Evolutionary conservation across 2,113 vertebrate species (phyloP).

Genomic region (Heterotilapia buettikoferi): DNA sequence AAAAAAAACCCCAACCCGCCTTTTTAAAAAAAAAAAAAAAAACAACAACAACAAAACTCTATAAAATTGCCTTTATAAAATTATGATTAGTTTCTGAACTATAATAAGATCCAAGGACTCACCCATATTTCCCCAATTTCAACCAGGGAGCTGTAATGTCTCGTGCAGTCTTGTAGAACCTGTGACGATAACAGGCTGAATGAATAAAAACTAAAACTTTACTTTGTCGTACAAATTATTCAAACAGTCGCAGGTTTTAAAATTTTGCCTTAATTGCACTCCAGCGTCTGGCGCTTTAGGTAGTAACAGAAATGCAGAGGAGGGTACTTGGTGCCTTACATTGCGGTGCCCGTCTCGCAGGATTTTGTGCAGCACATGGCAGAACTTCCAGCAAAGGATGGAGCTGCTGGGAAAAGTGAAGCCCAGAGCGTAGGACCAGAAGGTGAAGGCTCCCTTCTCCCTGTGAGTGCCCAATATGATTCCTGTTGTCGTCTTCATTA

Average conservation of each 20-base stretch:
- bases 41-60: neutral
- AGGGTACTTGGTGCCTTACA: constrained; percentile 68
- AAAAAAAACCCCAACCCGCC: too few relatives aligned
- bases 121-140: constrained; percentile 90
- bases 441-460: constrained; percentile 94
- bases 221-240: neutral
- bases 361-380: constrained; percentile 93
- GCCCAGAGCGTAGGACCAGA: constrained; percentile 95
- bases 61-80: neutral
- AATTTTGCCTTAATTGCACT: neutral
- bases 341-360: constrained; percentile 91
- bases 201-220: neutral
- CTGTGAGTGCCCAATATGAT: constrained; percentile 95
- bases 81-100: neutral
- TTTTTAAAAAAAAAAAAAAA: neutral
- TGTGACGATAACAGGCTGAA: constrained; percentile 39
- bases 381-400: constrained; percentile 99
- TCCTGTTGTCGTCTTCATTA: constrained; percentile 71
- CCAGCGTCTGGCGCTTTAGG: neutral
- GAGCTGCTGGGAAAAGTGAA: constrained; percentile 87
- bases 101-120: constrained; percentile 41
- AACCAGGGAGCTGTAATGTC: constrained; percentile 86
- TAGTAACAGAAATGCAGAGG: neutral
- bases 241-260: neutral
- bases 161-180: constrained; percentile 93